A percentile compares a stretch with the other conserved stretches of the same genome.
These are phyloP conservation scores for Lepidonotus clava DNA, from an alignment of 2,888 invertebrate species.

Conservation along the genomic window DNA sequence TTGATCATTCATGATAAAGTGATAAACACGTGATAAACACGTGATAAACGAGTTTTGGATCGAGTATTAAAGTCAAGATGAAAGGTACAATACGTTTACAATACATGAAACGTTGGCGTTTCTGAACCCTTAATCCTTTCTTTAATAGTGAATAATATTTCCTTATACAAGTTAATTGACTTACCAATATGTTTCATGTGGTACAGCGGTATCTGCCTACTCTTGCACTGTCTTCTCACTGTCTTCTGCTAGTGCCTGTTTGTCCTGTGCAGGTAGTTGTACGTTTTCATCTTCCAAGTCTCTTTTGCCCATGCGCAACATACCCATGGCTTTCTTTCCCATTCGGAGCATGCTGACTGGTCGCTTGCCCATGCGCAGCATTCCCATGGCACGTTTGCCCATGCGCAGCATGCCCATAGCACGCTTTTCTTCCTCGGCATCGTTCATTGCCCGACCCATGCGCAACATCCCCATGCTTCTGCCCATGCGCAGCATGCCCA, in stretches of 20 bases:
- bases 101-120: too few species aligned
- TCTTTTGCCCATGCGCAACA: constrained; percentile 59
- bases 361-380: constrained; percentile 26
- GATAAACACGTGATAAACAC: too few species aligned
- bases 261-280: neutral
- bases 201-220: neutral
- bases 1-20: too few species aligned
- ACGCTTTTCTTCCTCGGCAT: constrained; percentile 42
- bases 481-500: constrained; percentile 61
- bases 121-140: too few species aligned
- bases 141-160: too few species aligned
- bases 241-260: constrained; percentile 4
- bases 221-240: constrained; percentile 20
- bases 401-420: constrained; percentile 63
- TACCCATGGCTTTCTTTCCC: constrained; percentile 59
- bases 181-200: constrained; percentile 25
- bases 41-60: too few species aligned
- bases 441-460: constrained; percentile 51
- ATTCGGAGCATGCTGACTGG: constrained; percentile 59
- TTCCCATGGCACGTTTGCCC: constrained; percentile 61
- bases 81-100: too few species aligned
- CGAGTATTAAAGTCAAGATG: too few species aligned
- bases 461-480: constrained; percentile 53
- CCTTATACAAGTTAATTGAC: too few species aligned
- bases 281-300: neutral